phyloP scores from a whole-genome alignment of 2,113 vertebrate genomes.

The Alaudala cheleensis region DNA sequence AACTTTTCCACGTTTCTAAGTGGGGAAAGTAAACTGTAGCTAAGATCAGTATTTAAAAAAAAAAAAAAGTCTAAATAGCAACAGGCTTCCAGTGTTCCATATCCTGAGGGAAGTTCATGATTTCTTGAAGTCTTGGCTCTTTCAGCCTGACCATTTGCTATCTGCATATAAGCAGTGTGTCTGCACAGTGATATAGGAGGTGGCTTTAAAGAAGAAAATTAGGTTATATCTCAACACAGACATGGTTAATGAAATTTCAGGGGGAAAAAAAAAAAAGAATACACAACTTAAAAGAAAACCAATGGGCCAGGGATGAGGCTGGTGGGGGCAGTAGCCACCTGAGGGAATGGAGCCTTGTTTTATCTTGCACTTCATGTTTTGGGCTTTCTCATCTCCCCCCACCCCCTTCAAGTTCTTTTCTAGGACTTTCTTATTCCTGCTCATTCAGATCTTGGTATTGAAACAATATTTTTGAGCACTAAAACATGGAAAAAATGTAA shows the following conservation, averaged over 20 bases:
- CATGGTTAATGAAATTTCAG: background rate
- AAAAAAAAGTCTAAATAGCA: conserved; percentile 15
- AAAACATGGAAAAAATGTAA: background rate
- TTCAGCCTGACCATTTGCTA: background rate
- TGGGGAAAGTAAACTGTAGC: conserved; percentile 56
- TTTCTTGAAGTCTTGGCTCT: background rate
- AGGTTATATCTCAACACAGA: background rate
- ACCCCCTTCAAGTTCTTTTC: background rate
- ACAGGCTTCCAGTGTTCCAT: background rate
- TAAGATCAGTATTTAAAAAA: background rate
- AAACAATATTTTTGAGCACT: background rate
- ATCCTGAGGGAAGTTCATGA: background rate
- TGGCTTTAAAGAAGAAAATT: background rate
- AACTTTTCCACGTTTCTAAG: conserved; percentile 68
- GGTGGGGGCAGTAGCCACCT: background rate
- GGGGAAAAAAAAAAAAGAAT: background rate
- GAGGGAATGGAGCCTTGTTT: background rate
- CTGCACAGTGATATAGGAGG: background rate
- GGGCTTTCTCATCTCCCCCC: background rate
- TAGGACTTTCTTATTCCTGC: background rate
- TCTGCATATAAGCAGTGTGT: background rate
- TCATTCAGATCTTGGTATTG: background rate
- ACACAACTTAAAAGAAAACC: background rate
- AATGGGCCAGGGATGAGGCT: background rate
- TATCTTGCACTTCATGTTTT: background rate